phyloP scores from a whole-genome alignment of 2,113 vertebrate species.

The Hymenochirus boettgeri region DNA sequence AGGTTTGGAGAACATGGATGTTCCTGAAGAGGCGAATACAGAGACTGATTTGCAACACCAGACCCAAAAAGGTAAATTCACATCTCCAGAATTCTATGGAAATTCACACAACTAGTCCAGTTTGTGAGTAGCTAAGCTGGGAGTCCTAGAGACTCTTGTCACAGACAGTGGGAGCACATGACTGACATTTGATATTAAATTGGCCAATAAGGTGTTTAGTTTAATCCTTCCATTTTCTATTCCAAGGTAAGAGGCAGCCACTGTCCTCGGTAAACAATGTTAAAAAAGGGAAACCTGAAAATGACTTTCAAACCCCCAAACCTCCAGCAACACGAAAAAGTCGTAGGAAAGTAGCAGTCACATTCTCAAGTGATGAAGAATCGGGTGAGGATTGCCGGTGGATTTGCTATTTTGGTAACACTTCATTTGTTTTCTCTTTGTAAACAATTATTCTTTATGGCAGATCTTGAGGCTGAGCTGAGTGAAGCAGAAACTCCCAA shows the following conservation, averaged over 20 bases:
- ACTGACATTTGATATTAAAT: too few relatives aligned
- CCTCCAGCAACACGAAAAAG: slow-evolving; percentile 19
- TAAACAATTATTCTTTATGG: not conserved
- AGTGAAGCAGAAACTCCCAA: slow-evolving; percentile 82
- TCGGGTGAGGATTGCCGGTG: slow-evolving; percentile 39
- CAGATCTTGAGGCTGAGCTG: slow-evolving; percentile 69
- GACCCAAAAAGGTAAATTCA: not conserved
- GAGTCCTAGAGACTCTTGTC: too few relatives aligned
- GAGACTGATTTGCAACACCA: not conserved
- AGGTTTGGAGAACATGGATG: slow-evolving; percentile 75
- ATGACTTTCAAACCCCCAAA: slow-evolving; percentile 70
- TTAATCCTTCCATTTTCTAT: not conserved
- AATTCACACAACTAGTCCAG: too few relatives aligned
- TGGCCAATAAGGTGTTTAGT: too few relatives aligned
- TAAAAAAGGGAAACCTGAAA: slow-evolving; percentile 41
- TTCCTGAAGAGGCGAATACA: slow-evolving; percentile 11
- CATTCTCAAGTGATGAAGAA: slow-evolving; percentile 86
- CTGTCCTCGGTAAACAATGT: slow-evolving; percentile 43
- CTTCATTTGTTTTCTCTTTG: fast-evolving
- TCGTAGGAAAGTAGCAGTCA: slow-evolving; percentile 61
- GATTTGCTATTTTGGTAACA: slow-evolving; percentile 2
- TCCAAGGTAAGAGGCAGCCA: slow-evolving; percentile 37
- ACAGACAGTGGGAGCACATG: too few relatives aligned
- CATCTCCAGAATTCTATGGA: too few relatives aligned
- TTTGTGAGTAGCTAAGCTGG: too few relatives aligned